Evolutionary conservation across 2,888 invertebrate genomes (phyloP), one percentile per base, ranked within the genome.

Genomic region (Alitta virens): DNA sequence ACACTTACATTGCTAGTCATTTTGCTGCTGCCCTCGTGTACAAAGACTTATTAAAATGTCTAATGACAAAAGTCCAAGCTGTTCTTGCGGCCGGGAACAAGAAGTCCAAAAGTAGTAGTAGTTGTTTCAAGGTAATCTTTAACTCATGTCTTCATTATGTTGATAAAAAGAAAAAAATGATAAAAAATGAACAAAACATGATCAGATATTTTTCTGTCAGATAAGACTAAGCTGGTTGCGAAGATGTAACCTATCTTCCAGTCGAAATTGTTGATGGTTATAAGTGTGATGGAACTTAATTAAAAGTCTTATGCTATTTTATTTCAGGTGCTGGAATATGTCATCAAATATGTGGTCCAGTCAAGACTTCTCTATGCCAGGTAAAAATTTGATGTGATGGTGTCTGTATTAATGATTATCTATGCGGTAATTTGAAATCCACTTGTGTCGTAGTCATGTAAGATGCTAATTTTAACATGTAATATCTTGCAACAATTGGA

Each of bases 1-100:
- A 96, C 75, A 92, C 92, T 0, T 97, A 97, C 77, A 94, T 96
- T 58, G 90, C 91, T 71, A 91, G 92, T 70, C 94, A 94, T 81
- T 96, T 97, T 83, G 93, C 95, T 0, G 94, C 94, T 0, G 93
- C 95, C 0, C 85, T 96, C 16, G 95, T 95, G 21, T 94, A 95
- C 83, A 90, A 90, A 79, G 94, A 94, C 0, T 85, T 95, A 0
- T 85, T 94, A 53, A 91, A 90, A 14, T 94, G 94, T 68, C 92
- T 95, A 1, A 91, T 92, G 73, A 60, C 64, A 23, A 64, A 59
- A 14, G 26, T 68, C 2, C 60, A 64, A 24, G 50, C 55, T 2
- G 56, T 64, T 2, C 38, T 58, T 18, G 38, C 60, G 2, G 49
- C 63, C 14, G 50, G 49, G 12, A 56, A 61, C 21, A 65, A 66